Evolutionary conservation across 2,888 invertebrate species (phyloP).

Genomic region (Acanthosepion pharaonis): DNA sequence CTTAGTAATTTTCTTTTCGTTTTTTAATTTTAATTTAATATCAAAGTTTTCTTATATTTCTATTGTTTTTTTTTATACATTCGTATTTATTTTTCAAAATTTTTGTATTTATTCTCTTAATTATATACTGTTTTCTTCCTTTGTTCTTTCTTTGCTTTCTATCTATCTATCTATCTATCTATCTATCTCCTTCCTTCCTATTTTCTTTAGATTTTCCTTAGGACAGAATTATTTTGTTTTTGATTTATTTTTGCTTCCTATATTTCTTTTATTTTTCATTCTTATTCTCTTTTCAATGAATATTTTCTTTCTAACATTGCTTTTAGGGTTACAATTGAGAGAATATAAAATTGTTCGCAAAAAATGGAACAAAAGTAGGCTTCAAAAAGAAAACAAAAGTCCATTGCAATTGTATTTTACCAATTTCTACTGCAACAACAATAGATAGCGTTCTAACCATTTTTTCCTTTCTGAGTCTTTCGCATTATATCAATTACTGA

Average conservation of each 20-base stretch:
- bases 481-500: slow-evolving; percentile 1
- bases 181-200: neutral
- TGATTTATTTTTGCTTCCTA: neutral
- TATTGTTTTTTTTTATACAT: no score
- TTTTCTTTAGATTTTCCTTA: neutral
- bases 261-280: neutral
- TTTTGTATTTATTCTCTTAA: no score
- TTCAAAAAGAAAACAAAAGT: neutral
- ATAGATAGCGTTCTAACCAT: neutral
- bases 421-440: neutral
- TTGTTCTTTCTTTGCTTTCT: neutral
- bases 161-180: neutral
- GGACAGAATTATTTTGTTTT: neutral
- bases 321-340: neutral
- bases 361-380: neutral
- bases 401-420: neutral
- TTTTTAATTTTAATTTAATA: no score
- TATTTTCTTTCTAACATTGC: neutral
- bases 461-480: neutral
- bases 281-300: neutral
- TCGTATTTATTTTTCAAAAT: no score
- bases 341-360: neutral
- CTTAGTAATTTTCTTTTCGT: no score
- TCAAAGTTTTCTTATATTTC: no score
- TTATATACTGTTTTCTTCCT: no score